Percentiles rank a stretch among this genome's conserved stretches.
Evolutionary conservation across 1,140 invertebrate species (phyloP).

Genomic region (Calliopsis andreniformis): DNA sequence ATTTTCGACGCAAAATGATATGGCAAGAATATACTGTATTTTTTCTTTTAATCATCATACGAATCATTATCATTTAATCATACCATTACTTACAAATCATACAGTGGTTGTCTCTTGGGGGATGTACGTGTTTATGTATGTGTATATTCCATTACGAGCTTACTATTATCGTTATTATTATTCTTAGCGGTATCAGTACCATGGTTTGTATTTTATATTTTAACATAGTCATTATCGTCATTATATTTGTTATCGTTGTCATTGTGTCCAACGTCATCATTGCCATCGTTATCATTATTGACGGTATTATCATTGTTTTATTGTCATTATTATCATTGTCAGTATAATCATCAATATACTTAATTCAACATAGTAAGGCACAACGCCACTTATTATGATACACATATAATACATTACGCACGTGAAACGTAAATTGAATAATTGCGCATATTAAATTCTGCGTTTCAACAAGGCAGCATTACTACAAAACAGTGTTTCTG

Average conservation of each 20-base stretch:
- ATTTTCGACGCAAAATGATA: conserved; percentile 48
- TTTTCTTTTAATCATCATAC: conserved; percentile 78
- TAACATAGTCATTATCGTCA: conserved; percentile 34
- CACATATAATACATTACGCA: conserved; percentile 72
- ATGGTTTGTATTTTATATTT: conserved; percentile 36
- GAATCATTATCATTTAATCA: conserved; percentile 66
- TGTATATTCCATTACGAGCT: conserved; percentile 70
- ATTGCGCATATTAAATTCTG: conserved; percentile 71
- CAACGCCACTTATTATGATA: conserved; percentile 67
- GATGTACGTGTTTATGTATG: conserved; percentile 66
- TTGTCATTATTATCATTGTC: conserved; percentile 23
- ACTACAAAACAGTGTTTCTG: not conserved
- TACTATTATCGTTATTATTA: conserved; percentile 68
- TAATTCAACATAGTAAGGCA: conserved; percentile 72
- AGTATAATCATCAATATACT: conserved; percentile 51
- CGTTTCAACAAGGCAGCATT: conserved; percentile 47
- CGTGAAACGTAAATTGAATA: conserved; percentile 74
- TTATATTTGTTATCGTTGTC: conserved; percentile 29
- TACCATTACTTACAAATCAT: conserved; percentile 78
- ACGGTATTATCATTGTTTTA: too few species aligned
- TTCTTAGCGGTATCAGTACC: conserved; percentile 59
- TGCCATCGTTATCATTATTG: conserved; percentile 14
- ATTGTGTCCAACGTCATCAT: not conserved
- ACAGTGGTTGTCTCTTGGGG: conserved; percentile 62
- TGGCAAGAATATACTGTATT: conserved; percentile 65